Conservation (phyloP, 2,797 vertebrate genomes). For the Sardinella longiceps region DNA sequence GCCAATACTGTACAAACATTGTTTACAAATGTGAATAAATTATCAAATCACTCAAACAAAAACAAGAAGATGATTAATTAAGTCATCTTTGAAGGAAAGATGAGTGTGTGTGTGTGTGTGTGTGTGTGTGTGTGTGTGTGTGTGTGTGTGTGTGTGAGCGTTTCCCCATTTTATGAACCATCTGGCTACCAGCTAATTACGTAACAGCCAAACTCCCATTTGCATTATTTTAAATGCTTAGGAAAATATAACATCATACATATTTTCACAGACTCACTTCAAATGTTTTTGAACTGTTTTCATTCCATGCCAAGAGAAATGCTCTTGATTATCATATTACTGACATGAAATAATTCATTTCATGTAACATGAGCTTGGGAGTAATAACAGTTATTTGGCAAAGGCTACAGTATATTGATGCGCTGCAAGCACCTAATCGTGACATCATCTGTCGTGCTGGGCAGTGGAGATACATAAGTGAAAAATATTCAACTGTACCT, state of each 20-base stretch:
- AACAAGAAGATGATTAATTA: neutral
- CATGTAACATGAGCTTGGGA: neutral
- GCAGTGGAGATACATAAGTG: too few species aligned
- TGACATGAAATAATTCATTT: neutral
- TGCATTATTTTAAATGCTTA: constrained; percentile 36
- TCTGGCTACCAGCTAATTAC: constrained; percentile 54
- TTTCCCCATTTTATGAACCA: constrained; percentile 32
- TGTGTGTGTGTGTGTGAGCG: neutral
- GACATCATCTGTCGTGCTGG: too few species aligned
- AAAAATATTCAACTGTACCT: too few species aligned
- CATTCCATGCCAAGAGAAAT: neutral
- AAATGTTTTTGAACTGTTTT: neutral
- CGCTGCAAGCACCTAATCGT: too few species aligned
- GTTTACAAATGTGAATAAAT: neutral
- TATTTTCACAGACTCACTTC: neutral
- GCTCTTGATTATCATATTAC: neutral
- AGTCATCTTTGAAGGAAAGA: neutral
- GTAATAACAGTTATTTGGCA: neutral
- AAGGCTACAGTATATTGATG: neutral
- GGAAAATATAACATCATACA: constrained; percentile 10
- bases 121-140: neutral
- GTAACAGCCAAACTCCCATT: constrained; percentile 33
- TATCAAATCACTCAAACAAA: neutral
- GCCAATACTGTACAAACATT: neutral
- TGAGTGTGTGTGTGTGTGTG: neutral